Conservation (phyloP, 2,113 vertebrate genomes). For the Hydrochoerus hydrochaeris region DNA sequence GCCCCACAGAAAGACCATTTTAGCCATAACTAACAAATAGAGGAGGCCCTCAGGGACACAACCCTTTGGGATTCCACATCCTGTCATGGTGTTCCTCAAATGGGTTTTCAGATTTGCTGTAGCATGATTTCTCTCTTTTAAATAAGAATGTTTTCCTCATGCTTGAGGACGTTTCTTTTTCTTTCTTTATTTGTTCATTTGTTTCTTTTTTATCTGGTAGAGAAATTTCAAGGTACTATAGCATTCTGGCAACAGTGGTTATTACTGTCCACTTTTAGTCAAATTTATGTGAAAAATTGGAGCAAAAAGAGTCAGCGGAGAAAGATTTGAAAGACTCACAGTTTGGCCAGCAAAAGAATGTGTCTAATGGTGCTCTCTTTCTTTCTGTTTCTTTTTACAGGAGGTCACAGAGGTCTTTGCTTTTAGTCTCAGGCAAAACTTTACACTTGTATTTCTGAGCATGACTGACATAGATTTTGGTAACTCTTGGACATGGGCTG, state of each 20-base stretch:
- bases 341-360: not conserved
- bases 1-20: not conserved
- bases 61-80: not conserved
- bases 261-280: not conserved
- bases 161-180: not conserved
- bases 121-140: not conserved
- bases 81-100: not conserved
- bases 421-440: not conserved
- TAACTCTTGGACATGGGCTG: not conserved
- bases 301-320: not conserved
- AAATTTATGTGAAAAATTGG: not conserved
- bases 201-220: not conserved
- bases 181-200: too few species aligned
- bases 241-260: not conserved
- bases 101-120: not conserved
- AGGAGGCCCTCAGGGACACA: not conserved
- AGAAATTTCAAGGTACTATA: not conserved
- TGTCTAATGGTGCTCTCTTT: not conserved
- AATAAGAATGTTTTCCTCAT: not conserved
- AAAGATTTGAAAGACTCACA: not conserved
- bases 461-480: not conserved
- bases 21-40: not conserved
- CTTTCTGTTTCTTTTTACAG: not conserved
- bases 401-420: not conserved
- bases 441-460: not conserved